Conservation (phyloP, 2,113 vertebrate species). For the Mugil cephalus region DNA sequence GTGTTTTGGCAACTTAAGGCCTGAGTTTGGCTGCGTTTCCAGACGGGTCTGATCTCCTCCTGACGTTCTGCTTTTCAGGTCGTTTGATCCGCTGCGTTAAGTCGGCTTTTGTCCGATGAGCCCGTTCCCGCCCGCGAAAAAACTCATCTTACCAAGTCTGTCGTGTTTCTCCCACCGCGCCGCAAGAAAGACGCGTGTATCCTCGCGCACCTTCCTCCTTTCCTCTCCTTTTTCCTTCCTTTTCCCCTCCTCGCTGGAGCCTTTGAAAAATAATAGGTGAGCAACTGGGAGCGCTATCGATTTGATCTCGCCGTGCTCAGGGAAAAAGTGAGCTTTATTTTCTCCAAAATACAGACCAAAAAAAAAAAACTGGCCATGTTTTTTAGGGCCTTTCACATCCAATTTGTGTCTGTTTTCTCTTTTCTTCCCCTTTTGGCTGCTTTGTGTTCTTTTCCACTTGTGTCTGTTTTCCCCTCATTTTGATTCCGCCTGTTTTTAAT, state of each 20-base stretch:
- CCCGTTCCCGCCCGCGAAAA: not conserved
- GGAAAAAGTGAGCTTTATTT: slow-evolving; percentile 72
- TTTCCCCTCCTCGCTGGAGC: slow-evolving; percentile 43
- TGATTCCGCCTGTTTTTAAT: slow-evolving; percentile 11
- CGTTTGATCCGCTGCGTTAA: slow-evolving; percentile 22
- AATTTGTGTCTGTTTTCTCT: slow-evolving; percentile 60
- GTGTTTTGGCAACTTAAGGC: slow-evolving; percentile 10
- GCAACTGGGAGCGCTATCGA: slow-evolving; percentile 74
- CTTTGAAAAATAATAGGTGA: slow-evolving; percentile 76
- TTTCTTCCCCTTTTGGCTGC: slow-evolving; percentile 26
- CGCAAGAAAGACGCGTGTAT: slow-evolving; percentile 5
- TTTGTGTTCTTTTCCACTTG: slow-evolving; percentile 40
- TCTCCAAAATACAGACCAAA: slow-evolving; percentile 70
- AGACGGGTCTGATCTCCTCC: not conserved
- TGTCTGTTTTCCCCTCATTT: slow-evolving; percentile 32
- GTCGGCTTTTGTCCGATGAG: slow-evolving; percentile 12
- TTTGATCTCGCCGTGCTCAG: slow-evolving; percentile 61
- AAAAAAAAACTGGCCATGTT: slow-evolving; percentile 57
- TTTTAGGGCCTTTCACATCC: slow-evolving; percentile 65
- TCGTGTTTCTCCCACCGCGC: not conserved
- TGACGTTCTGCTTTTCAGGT: not conserved
- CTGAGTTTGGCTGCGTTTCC: slow-evolving; percentile 25
- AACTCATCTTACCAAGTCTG: slow-evolving; percentile 17
- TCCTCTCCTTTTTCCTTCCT: not conserved
- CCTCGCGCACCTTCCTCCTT: not conserved